Base-by-base conservation (phyloP, 1,140 invertebrate genomes). In the Diuraphis noxia region DNA sequence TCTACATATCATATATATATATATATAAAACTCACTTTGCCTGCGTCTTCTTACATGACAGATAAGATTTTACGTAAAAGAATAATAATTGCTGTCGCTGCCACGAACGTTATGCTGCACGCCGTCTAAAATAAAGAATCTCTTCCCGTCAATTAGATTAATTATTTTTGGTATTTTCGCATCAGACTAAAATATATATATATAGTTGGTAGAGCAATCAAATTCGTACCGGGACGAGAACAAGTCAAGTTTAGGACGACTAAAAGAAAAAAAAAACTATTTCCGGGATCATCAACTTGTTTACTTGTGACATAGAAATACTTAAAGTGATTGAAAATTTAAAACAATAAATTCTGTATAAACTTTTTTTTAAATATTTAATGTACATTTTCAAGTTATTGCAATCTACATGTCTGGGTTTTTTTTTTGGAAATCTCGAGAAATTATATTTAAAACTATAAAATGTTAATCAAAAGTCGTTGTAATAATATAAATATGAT, bases 61-160 rank as follows among this genome's bases (percentile, higher is more conserved):
- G 88, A 79, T 90, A 43, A 30, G 56, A 88, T 88, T 72, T 88
- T 25, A 36, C 63, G 88, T 34, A 72, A 90, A 90, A 90, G 41
- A 90, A 90, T 90, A 79, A 90, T 90, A 79, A 90, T 90, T 79
- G 63, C 56, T 88, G 85, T 52, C 85, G 43, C n/a, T 72, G n/a
- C 56, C 56, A 21, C 9, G 84, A 49, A 86, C 25, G 34, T 41
- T 85, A 46, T 1, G 40, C 82, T 41, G 25, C 38, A 19, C 36
- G 21, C 84, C 43, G n/a, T 49, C 43, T 52, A 86, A 21, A 52
- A 52, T 36, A 34, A 86, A 38, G n/a, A 49, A 49, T 86, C 46
- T 86, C 85, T 86, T 86, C 85, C 52, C 85, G 46, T 52, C 85
- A 52, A 86, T 52, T 86, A 86, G 34, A 86, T 86, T 86, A 86